Conservation (phyloP, 2,797 vertebrate species). For the Chaetodon trifasciatus region DNA sequence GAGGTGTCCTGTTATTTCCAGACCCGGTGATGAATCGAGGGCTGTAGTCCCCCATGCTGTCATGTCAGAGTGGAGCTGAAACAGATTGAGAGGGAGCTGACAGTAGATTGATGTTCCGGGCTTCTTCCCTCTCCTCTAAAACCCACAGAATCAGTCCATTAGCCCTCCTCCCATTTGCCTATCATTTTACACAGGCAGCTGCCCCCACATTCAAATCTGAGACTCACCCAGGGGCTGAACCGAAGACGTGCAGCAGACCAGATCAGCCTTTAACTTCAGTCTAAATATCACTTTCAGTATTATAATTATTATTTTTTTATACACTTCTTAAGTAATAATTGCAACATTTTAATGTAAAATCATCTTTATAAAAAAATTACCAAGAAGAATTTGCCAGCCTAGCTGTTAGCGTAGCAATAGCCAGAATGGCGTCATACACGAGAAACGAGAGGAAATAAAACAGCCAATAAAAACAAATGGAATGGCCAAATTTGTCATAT, state of each 20-base stretch:
- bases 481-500: too few species aligned
- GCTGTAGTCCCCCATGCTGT: slow-evolving; percentile 84
- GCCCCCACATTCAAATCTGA: slow-evolving; percentile 52
- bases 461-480: too few species aligned
- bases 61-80: slow-evolving; percentile 85
- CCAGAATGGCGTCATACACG: too few species aligned
- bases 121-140: slow-evolving; percentile 76
- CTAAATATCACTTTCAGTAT: background rate
- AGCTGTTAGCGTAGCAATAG: too few species aligned
- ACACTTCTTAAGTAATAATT: background rate
- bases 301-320: background rate
- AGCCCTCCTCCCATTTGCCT: slow-evolving; percentile 78
- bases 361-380: too few species aligned
- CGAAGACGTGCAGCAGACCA: slow-evolving; percentile 11
- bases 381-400: too few species aligned
- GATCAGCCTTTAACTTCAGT: background rate
- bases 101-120: slow-evolving; percentile 82
- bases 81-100: slow-evolving; percentile 85
- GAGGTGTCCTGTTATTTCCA: slow-evolving; percentile 88
- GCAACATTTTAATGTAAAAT: background rate
- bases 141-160: slow-evolving; percentile 82
- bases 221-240: slow-evolving; percentile 32
- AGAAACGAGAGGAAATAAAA: too few species aligned
- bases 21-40: slow-evolving; percentile 85
- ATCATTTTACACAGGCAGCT: slow-evolving; percentile 65